A percentile compares a stretch with the other conserved stretches of the same genome.
phyloP scores from a whole-genome alignment of 1,140 invertebrate species.

The Probaryconus sp. region DNA sequence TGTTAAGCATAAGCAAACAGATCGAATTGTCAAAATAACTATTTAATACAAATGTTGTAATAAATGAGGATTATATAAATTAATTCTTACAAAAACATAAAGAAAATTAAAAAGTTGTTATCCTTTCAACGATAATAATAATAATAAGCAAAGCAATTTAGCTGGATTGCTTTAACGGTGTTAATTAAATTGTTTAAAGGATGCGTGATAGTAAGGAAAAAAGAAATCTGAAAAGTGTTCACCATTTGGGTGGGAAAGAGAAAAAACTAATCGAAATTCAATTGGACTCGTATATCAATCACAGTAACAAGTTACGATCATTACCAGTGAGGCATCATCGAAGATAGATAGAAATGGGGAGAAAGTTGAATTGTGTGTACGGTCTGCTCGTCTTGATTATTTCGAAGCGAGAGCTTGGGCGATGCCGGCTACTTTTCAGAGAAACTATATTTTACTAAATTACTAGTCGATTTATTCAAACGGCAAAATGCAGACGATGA shows the following conservation, averaged over 20 bases:
- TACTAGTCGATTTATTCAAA: no score
- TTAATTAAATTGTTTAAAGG: slow-evolving; percentile 20
- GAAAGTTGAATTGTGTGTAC: slow-evolving; percentile 47
- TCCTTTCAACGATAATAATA: no score
- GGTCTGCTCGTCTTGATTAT: slow-evolving; percentile 34
- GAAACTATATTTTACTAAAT: slow-evolving; percentile 27
- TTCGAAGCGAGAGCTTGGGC: neutral
- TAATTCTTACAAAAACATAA: no score
- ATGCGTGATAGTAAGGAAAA: slow-evolving; percentile 11
- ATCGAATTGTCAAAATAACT: no score
- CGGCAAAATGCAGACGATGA: no score
- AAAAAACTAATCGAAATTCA: slow-evolving; percentile 39
- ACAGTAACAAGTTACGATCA: slow-evolving; percentile 41
- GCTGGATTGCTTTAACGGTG: neutral
- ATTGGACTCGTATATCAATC: slow-evolving; percentile 45
- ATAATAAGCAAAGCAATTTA: no score
- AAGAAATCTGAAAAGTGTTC: slow-evolving; percentile 35
- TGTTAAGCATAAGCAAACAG: no score
- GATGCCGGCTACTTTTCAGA: slow-evolving; percentile 1
- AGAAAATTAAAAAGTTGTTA: no score
- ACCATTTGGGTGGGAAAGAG: slow-evolving; percentile 14
- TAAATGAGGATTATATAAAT: no score
- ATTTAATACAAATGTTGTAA: no score
- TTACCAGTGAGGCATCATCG: slow-evolving; percentile 53
- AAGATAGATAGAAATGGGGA: slow-evolving; percentile 52